phyloP scores from a whole-genome alignment of 2,888 invertebrate species.

The Acleris emargana region DNA sequence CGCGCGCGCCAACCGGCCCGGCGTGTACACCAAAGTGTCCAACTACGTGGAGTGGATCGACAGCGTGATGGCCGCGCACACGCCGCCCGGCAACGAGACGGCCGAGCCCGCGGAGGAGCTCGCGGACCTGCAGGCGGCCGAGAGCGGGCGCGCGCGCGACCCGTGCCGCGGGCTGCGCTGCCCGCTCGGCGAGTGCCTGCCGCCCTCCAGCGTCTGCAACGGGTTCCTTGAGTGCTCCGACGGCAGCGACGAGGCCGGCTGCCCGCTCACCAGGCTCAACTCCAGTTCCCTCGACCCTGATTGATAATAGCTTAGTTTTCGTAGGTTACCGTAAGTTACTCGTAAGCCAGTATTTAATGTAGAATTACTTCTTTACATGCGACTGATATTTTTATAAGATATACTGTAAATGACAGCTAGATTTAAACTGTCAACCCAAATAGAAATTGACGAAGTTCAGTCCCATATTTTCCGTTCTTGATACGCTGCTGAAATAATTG shows the following conservation, averaged over 20 bases:
- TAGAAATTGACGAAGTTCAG: constrained; percentile 20
- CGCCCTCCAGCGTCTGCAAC: constrained; percentile 88
- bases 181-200: constrained; percentile 89
- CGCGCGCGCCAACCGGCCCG: constrained; percentile 90
- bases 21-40: constrained; percentile 91
- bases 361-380: constrained; percentile 64
- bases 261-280: constrained; percentile 60
- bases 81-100: constrained; percentile 53
- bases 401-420: constrained; percentile 46
- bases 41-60: constrained; percentile 90
- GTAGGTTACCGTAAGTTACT: constrained; percentile 42
- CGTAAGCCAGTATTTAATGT: constrained; percentile 70
- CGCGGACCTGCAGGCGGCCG: constrained; percentile 73
- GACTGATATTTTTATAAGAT: constrained; percentile 80
- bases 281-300: constrained; percentile 63
- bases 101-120: constrained; percentile 62
- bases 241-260: constrained; percentile 88
- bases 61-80: constrained; percentile 73
- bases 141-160: constrained; percentile 66
- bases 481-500: constrained; percentile 31
- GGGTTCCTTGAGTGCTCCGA: constrained; percentile 91
- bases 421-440: constrained; percentile 37
- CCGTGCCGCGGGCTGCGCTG: constrained; percentile 88
- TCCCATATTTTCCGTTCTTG: constrained; percentile 37
- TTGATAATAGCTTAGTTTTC: constrained; percentile 46